Conservation (phyloP, 2,113 vertebrate genomes). For the Rhagologus leucostigma region DNA sequence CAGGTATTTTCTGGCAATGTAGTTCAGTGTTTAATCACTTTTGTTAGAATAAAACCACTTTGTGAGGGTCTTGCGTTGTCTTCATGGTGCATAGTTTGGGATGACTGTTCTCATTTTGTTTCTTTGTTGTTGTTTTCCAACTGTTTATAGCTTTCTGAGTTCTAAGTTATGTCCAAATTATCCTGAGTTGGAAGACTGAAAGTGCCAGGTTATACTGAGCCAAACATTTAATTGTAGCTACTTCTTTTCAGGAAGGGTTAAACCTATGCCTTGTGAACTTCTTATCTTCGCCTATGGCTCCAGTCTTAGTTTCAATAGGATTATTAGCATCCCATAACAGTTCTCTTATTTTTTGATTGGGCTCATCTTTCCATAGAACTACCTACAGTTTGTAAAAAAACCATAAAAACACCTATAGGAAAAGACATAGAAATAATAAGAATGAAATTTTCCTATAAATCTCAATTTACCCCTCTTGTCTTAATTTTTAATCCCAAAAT, state of each 20-base stretch:
- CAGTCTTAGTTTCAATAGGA: not conserved
- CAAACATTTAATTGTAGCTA: not conserved
- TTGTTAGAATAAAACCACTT: not conserved
- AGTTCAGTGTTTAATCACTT: not conserved
- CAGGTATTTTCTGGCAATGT: not conserved
- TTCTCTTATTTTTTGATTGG: not conserved
- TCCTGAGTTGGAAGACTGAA: not conserved
- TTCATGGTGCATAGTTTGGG: not conserved
- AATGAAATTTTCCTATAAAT: not conserved
- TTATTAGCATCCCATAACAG: not conserved
- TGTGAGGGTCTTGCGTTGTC: not conserved
- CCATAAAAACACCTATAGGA: not conserved
- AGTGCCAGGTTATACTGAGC: not conserved
- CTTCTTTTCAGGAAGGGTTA: not conserved
- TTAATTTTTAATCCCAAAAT: not conserved
- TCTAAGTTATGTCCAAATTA: not conserved
- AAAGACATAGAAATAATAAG: not conserved
- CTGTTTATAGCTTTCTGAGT: not conserved
- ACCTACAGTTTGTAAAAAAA: not conserved
- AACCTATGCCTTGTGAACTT: not conserved
- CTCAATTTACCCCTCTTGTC: not conserved
- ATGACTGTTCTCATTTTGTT: not conserved
- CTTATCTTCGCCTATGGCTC: not conserved
- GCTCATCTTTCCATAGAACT: not conserved
- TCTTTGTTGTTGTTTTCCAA: accelerated